A percentile compares a stretch with the other conserved stretches of the same genome.
Evolutionary conservation across 2,113 vertebrate species (phyloP).

Genomic region (Barnardius zonarius): DNA sequence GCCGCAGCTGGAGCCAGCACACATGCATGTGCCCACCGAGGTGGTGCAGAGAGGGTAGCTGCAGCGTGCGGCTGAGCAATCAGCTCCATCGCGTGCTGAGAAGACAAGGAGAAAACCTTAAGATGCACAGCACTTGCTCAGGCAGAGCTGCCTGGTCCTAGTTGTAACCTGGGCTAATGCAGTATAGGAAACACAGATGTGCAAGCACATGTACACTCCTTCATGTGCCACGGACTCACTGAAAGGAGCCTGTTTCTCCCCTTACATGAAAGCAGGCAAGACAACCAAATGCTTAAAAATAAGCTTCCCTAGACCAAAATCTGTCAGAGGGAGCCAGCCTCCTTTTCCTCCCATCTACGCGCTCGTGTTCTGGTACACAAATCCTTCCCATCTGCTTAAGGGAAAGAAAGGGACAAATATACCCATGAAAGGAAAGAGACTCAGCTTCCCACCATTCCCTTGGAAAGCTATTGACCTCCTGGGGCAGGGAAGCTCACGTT

Average conservation of each 20-base stretch:
- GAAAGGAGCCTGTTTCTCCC: neutral
- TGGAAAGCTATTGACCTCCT: neutral
- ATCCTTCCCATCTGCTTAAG: neutral
- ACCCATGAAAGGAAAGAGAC: neutral
- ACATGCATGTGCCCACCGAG: neutral
- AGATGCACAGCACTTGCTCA: neutral
- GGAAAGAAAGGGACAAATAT: neutral
- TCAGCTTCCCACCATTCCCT: neutral
- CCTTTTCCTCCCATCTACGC: neutral
- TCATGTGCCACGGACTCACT: neutral
- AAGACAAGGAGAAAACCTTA: neutral
- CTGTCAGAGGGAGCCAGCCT: neutral
- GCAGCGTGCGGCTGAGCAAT: neutral
- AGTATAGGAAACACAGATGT: accelerated
- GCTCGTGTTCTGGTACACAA: neutral
- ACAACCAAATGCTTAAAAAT: neutral
- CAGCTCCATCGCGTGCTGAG: neutral
- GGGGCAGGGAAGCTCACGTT: neutral
- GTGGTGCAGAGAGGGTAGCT: neutral
- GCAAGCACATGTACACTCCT: accelerated
- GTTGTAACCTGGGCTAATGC: neutral
- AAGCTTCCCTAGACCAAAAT: neutral
- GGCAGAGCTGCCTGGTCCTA: neutral
- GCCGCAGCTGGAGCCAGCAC: neutral
- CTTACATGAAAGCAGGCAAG: neutral